These are phyloP conservation scores for Drosophila koepferae DNA, from an alignment of 2,888 invertebrate genomes.

Conservation along the genomic window DNA sequence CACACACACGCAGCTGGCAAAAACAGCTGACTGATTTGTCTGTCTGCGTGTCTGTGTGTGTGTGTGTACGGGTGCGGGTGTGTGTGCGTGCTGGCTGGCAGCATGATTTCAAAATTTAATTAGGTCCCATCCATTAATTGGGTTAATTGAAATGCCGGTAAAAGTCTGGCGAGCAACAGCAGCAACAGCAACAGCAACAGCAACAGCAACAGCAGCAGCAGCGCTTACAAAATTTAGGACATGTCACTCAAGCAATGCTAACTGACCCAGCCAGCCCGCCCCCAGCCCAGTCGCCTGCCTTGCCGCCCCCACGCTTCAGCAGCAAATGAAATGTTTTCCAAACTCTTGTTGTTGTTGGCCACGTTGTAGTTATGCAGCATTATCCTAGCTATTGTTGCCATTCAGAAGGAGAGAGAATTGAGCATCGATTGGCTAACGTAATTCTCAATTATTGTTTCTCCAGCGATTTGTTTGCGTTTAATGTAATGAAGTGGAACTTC, in stretches of 20 bases:
- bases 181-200: slow-evolving; percentile 4
- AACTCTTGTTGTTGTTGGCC: slow-evolving; percentile 27
- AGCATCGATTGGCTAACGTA: neutral
- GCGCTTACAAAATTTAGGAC: slow-evolving; percentile 77
- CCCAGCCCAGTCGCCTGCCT: neutral
- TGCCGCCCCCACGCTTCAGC: neutral
- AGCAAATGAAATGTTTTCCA: slow-evolving; percentile 37
- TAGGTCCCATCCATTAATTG: slow-evolving; percentile 84
- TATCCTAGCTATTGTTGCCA: slow-evolving; percentile 6
- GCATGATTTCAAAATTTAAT: slow-evolving; percentile 83
- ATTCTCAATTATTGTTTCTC: neutral
- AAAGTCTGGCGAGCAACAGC: slow-evolving; percentile 65
- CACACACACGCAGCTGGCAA: slow-evolving; percentile 56
- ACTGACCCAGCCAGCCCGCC: neutral
- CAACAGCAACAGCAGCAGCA: slow-evolving; percentile 16
- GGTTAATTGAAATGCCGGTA: slow-evolving; percentile 84
- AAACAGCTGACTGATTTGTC: slow-evolving; percentile 73
- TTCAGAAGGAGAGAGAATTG: neutral
- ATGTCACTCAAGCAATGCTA: slow-evolving; percentile 66
- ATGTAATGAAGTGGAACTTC: neutral
- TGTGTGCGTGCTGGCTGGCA: slow-evolving; percentile 48
- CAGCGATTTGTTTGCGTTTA: neutral
- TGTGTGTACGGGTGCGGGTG: slow-evolving; percentile 23
- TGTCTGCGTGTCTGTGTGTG: slow-evolving; percentile 26
- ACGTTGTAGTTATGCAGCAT: slow-evolving; percentile 15